A percentile compares a stretch with the other conserved stretches of the same genome.
Evolutionary conservation across 2,888 invertebrate genomes (phyloP).

Genomic region (Patella pellucida): DNA sequence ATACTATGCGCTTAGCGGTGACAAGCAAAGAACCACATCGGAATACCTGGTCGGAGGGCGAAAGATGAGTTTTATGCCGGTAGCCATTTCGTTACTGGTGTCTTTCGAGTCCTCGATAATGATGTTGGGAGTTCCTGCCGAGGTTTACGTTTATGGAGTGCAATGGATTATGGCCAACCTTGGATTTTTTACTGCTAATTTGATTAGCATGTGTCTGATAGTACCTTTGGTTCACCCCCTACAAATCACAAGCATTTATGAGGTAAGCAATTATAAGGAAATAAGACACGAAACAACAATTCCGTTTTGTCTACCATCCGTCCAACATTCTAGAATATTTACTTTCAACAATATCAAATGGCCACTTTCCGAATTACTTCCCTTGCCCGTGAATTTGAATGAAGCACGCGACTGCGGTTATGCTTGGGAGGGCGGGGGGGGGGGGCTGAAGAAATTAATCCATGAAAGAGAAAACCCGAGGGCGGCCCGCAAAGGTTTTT

Average conservation of each 20-base stretch:
- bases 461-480: no score
- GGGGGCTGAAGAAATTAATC: no score
- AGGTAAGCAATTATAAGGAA: constrained; percentile 45
- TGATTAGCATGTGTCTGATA: constrained; percentile 42
- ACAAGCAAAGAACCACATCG: constrained; percentile 38
- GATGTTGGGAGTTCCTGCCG: constrained; percentile 57
- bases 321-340: no score
- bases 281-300: no score
- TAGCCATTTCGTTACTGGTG: constrained; percentile 54
- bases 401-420: no score
- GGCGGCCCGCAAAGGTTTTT: no score
- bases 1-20: constrained; percentile 39
- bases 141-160: constrained; percentile 52
- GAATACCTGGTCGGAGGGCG: constrained; percentile 54
- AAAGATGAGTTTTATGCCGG: constrained; percentile 47
- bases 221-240: constrained; percentile 51
- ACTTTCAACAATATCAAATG: no score
- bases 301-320: no score
- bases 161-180: constrained; percentile 41
- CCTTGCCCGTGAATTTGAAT: no score
- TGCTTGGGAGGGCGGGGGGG: no score
- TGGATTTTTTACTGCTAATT: constrained; percentile 43
- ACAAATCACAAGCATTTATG: constrained; percentile 54
- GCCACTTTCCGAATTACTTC: no score
- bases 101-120: constrained; percentile 60